Conservation (phyloP, 2,888 invertebrate genomes). For the Agriopis aurantiaria region DNA sequence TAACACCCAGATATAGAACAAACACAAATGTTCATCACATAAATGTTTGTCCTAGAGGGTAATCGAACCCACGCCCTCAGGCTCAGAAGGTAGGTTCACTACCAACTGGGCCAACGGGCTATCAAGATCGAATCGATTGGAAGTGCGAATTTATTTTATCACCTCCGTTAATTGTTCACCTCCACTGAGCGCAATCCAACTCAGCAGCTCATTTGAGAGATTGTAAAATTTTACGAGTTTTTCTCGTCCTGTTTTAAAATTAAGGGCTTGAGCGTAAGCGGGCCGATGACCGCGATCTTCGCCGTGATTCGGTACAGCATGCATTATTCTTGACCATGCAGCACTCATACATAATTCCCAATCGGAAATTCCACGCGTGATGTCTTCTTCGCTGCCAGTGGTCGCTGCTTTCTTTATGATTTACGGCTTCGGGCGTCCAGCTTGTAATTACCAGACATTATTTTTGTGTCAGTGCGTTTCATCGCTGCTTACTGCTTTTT, state of each 20-base stretch:
- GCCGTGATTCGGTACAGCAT: constrained; percentile 77
- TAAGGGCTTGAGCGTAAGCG: constrained; percentile 62
- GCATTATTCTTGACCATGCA: constrained; percentile 73
- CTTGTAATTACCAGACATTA: constrained; percentile 65
- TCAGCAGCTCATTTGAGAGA: constrained; percentile 62
- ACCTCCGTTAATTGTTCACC: constrained; percentile 55
- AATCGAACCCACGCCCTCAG: too few species aligned
- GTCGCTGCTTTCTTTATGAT: constrained; percentile 79
- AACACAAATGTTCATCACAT: too few species aligned
- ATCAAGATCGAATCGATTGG: constrained; percentile 52
- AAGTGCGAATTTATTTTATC: constrained; percentile 57
- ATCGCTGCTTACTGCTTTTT: constrained; percentile 27
- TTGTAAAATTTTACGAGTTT: constrained; percentile 62
- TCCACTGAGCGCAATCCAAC: constrained; percentile 39
- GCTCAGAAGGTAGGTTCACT: too few species aligned
- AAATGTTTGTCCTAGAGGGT: too few species aligned
- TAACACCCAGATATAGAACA: too few species aligned
- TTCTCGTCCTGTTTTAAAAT: constrained; percentile 68
- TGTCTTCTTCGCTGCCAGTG: constrained; percentile 70
- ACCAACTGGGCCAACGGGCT: too few species aligned
- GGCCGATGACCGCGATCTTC: constrained; percentile 77
- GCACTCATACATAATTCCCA: constrained; percentile 76
- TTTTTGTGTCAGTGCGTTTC: constrained; percentile 50
- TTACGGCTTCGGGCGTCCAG: constrained; percentile 62
- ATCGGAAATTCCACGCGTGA: constrained; percentile 79